These are phyloP conservation scores for Choloepus didactylus DNA, from an alignment of 2,797 vertebrate genomes.

Conservation along the genomic window DNA sequence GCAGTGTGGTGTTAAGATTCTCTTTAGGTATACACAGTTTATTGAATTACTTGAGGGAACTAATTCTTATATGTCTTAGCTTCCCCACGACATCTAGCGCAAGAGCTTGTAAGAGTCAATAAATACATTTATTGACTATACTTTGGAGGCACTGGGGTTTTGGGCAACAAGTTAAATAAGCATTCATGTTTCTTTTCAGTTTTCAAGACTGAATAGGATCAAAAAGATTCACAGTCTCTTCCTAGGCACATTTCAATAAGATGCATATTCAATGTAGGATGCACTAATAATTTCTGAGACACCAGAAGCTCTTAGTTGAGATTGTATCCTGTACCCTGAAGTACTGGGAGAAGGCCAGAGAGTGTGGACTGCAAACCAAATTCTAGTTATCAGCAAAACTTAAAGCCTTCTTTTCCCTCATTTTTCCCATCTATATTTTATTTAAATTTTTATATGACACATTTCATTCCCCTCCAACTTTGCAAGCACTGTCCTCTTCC, in stretches of 20 bases:
- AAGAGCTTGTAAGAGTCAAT: background rate
- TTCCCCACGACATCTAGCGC: background rate
- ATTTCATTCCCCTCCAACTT: background rate
- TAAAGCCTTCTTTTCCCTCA: background rate
- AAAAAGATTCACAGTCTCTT: background rate
- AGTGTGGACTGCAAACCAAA: background rate
- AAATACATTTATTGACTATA: accelerated
- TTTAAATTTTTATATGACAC: background rate
- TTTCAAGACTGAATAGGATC: background rate
- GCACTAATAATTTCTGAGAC: background rate
- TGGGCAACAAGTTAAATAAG: background rate
- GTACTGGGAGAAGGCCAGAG: background rate
- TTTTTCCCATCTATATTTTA: background rate
- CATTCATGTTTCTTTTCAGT: background rate
- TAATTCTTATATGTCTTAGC: background rate
- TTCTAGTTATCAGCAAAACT: background rate
- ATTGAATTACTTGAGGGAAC: too few relatives aligned
- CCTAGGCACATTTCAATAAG: background rate
- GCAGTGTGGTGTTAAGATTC: accelerated
- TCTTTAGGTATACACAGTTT: background rate
- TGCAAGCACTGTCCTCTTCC: background rate
- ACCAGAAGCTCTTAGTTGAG: background rate
- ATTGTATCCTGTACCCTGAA: background rate
- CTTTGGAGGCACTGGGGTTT: background rate
- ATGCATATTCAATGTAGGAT: background rate